phyloP scores from a whole-genome alignment of 2,113 vertebrate genomes.

The Oceanodroma tethys region DNA sequence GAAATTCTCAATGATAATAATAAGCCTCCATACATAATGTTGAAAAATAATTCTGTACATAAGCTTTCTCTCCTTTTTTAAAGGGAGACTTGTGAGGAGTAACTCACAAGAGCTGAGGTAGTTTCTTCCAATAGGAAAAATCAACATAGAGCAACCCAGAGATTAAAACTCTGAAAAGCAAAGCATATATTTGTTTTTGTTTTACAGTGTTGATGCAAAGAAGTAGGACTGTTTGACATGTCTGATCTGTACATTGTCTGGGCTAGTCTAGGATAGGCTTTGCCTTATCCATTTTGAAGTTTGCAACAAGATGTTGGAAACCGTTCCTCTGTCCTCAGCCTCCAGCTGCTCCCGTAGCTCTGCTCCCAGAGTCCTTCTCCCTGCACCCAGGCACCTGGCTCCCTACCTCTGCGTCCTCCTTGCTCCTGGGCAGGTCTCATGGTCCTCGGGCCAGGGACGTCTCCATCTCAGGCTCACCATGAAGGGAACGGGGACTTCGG shows the following conservation, averaged over 20 bases:
- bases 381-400: background rate
- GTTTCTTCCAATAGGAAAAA: background rate
- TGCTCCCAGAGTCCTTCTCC: background rate
- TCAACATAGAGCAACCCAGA: background rate
- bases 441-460: background rate
- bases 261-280: background rate
- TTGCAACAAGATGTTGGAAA: background rate
- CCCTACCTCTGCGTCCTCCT: background rate
- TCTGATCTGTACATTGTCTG: background rate
- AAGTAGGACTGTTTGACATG: background rate
- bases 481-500: background rate
- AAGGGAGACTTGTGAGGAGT: background rate
- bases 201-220: background rate
- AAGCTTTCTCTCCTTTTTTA: background rate
- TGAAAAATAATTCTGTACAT: background rate
- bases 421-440: background rate
- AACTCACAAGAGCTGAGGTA: background rate
- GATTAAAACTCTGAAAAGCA: background rate
- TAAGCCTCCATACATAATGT: background rate
- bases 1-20: background rate
- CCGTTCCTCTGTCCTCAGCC: rapidly evolving
- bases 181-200: background rate
- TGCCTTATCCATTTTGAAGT: background rate
- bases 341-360: background rate
- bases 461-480: background rate